A percentile compares a stretch with the other conserved stretches of the same genome.
Conservation (phyloP, 2,888 invertebrate species). For the Gisinianus flammeolus region DNA sequence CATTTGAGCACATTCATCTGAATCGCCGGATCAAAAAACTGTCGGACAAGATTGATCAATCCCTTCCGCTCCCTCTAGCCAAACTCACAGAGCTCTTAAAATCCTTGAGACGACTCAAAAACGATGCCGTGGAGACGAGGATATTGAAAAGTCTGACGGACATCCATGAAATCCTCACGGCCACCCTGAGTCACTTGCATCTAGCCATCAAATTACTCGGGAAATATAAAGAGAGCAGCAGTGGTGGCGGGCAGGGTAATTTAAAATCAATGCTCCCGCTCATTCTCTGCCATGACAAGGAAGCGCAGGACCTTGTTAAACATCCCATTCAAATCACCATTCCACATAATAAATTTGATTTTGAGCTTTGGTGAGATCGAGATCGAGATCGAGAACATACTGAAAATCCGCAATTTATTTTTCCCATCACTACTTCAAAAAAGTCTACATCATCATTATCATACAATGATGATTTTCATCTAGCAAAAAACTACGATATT, state of each 20-base stretch:
- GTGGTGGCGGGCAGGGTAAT: too few relatives aligned
- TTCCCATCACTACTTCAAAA: too few relatives aligned
- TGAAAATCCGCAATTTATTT: too few relatives aligned
- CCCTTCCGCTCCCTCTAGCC: neutral
- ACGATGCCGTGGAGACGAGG: neutral
- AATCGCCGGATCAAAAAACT: conserved; percentile 2
- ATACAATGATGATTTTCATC: too few relatives aligned
- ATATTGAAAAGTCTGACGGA: neutral
- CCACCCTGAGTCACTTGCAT: neutral
- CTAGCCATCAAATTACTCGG: conserved; percentile 7
- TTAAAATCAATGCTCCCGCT: conserved; percentile 12
- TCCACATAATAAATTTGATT: conserved; percentile 15
- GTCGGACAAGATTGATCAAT: conserved; percentile 4
- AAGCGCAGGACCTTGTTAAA: conserved; percentile 14
- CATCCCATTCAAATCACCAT: conserved; percentile 24
- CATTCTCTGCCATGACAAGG: conserved; percentile 13
- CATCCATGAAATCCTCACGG: neutral
- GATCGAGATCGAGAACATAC: too few relatives aligned
- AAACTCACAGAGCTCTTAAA: neutral
- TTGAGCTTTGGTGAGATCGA: conserved; percentile 15
- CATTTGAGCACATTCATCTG: conserved; percentile 11
- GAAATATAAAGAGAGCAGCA: conserved; percentile 18
- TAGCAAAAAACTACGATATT: too few relatives aligned
- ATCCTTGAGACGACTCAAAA: neutral
- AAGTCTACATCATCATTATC: too few relatives aligned